Percentiles rank a stretch among this genome's conserved stretches.
phyloP scores from a whole-genome alignment of 23 tunicate species.

The Trididemnum nubilum region DNA sequence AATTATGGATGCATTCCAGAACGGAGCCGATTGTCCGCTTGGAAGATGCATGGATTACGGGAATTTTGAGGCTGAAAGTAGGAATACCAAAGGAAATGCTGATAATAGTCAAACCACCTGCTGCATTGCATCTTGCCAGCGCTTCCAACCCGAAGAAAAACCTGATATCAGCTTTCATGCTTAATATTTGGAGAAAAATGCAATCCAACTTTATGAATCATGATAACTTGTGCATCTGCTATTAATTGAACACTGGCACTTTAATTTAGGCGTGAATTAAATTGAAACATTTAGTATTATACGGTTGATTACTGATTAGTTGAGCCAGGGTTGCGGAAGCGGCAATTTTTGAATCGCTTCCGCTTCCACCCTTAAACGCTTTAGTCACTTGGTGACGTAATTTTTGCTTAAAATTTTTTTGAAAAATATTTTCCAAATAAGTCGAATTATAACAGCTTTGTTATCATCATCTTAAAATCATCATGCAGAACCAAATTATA shows the following conservation, averaged over 20 bases:
- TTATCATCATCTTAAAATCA: too few species aligned
- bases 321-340: too few species aligned
- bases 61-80: constrained; percentile 15
- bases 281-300: not conserved
- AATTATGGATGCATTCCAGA: not conserved
- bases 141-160: not conserved
- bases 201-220: not conserved
- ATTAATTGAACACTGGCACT: not conserved
- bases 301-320: too few species aligned
- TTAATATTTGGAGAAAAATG: not conserved
- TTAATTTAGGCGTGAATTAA: not conserved
- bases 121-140: not conserved
- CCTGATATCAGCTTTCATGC: not conserved
- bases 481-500: too few species aligned
- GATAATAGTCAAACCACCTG: constrained; percentile 16
- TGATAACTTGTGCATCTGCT: not conserved
- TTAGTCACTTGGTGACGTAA: too few species aligned
- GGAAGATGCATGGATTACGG: constrained; percentile 33
- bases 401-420: too few species aligned
- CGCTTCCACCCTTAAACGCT: too few species aligned
- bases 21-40: not conserved
- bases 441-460: too few species aligned
- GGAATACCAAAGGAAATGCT: constrained; percentile 18
- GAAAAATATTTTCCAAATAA: too few species aligned
- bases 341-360: too few species aligned